Evolutionary conservation across 2,888 invertebrate species (phyloP), one percentile per base, ranked within the genome.

Genomic region (Aporophyla lueneburgensis): DNA sequence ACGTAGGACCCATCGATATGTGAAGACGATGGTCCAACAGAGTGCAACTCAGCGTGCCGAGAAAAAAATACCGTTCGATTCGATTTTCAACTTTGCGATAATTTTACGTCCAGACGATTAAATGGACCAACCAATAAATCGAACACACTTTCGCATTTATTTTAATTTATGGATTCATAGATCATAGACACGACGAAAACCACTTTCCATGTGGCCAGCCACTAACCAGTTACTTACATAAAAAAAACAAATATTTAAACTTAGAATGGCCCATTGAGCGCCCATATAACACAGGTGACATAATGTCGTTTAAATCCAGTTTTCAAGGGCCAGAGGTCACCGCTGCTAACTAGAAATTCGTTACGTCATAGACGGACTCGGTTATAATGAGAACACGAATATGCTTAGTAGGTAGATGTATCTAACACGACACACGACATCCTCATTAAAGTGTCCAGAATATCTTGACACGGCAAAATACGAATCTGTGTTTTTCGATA

Each of bases 201-300:
- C 76, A 68, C 53, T 76, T 67, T 76, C 70, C 19, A 49, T 49
- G 6, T 10, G 5, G 51, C 1, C n/a, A 14, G 19, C 19, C 70
- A 69, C 1, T 19, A 14, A 14, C 19, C 70, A 69, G 53, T 76
- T 76, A 77, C n/a, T 76, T 76, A 77, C n/a, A 76, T 76, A 76
- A 61, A 66, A 54, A 21, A 43, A 19, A 24, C 40, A 9, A 33
- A 68, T 61, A 66, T 54, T 67, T 40, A 49, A 54, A 54, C 54
- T 62, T 61, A 4, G 53, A 54, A 2, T 16, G 16, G 43, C 0
- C 5, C 14, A 19, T 5, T 10, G 0, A 53, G 27, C n/a, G 27
- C 5, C 16, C 40, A 54, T 62, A 62, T 19, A 51, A 66, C 66
- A 54, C 76, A 19, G 40, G 43, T 77, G 78, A 62, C 54, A 76